Evolutionary conservation across 2,797 vertebrate genomes (phyloP).

Genomic region (Oryzias dopingdopingensis): DNA sequence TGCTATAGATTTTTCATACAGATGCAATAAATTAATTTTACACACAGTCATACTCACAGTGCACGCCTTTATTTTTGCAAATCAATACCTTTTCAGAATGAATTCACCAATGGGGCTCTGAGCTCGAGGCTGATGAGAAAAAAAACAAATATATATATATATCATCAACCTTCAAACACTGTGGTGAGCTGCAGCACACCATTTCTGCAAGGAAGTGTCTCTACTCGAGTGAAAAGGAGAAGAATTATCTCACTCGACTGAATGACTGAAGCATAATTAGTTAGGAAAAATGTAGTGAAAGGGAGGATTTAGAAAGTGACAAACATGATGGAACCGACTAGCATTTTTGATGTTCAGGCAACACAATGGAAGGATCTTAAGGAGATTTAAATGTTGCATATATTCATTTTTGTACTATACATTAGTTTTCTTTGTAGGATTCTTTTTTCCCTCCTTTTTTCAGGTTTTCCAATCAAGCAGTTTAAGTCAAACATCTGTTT

Average conservation of each 20-base stretch:
- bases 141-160: conserved; percentile 2
- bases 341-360: conserved; percentile 8
- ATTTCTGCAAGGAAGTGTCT: conserved; percentile 19
- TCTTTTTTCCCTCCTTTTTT: too few species aligned
- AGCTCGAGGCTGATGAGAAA: background rate
- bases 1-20: conserved; percentile 12
- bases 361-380: background rate
- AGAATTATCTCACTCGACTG: conserved; percentile 37
- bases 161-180: conserved; percentile 14
- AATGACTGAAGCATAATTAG: conserved; percentile 34
- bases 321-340: background rate
- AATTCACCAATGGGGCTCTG: conserved; percentile 1
- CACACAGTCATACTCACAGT: background rate
- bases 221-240: conserved; percentile 23
- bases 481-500: background rate
- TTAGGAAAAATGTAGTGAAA: conserved; percentile 21
- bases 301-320: conserved; percentile 10
- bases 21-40: conserved; percentile 2
- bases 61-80: background rate
- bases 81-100: conserved; percentile 13
- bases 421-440: too few species aligned
- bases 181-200: conserved; percentile 14
- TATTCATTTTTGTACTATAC: background rate
- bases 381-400: background rate
- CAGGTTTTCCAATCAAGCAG: too few species aligned